Conservation (phyloP, 2,113 vertebrate species). For the Oryzias celebensis region DNA sequence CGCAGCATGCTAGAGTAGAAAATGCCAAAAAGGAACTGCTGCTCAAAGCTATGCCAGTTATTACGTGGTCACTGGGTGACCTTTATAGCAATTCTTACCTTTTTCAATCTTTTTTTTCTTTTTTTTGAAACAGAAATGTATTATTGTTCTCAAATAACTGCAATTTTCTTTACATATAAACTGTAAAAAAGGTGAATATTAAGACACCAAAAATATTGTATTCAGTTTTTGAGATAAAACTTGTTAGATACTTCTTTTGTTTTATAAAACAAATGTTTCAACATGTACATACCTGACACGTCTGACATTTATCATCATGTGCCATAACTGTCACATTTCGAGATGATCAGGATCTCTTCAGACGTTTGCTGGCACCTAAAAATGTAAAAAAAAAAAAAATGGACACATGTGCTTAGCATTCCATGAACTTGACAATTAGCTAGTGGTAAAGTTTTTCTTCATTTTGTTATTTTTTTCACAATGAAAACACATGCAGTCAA, state of each 20-base stretch:
- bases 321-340: slow-evolving; percentile 6
- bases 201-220: not conserved
- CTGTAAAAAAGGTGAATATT: not conserved
- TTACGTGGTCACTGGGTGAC: not conserved
- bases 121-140: not conserved
- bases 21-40: not conserved
- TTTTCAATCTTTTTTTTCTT: slow-evolving; percentile 1
- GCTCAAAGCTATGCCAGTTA: not conserved
- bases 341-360: slow-evolving; percentile 7
- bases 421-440: not conserved
- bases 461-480: too few species aligned
- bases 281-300: not conserved
- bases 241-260: not conserved
- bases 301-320: not conserved
- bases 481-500: too few species aligned
- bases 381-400: slow-evolving; percentile 7
- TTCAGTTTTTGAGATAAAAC: not conserved
- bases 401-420: not conserved
- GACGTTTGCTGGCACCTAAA: slow-evolving; percentile 28
- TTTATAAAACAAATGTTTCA: slow-evolving; percentile 11
- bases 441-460: too few species aligned
- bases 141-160: not conserved
- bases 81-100: not conserved
- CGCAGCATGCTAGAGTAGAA: slow-evolving; percentile 8
- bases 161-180: not conserved